Evolutionary conservation across 1,140 invertebrate species (phyloP).

Genomic region (Drosophila takahashii): DNA sequence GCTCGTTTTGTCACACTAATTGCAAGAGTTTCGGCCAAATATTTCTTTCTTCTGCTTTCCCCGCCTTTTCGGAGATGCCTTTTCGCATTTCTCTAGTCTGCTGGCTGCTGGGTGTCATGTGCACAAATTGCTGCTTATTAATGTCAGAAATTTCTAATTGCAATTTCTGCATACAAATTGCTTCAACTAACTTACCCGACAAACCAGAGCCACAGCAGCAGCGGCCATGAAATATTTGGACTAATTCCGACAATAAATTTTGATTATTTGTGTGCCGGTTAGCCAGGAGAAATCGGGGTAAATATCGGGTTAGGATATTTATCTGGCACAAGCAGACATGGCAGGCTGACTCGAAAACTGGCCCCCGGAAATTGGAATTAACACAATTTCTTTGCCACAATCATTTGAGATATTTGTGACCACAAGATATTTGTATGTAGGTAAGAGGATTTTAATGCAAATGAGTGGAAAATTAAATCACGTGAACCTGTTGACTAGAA

Average conservation of each 20-base stretch:
- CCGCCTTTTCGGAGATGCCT: background rate
- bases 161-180: constrained; percentile 79
- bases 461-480: too few relatives aligned
- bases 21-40: constrained; percentile 39
- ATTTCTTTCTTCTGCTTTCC: constrained; percentile 8
- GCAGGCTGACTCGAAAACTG: background rate
- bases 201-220: constrained; percentile 6
- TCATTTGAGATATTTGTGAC: too few relatives aligned
- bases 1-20: constrained; percentile 23
- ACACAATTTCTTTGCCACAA: background rate
- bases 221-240: constrained; percentile 72
- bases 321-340: background rate
- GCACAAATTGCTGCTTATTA: constrained; percentile 81
- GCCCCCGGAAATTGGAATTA: background rate
- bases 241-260: constrained; percentile 79
- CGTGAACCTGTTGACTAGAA: too few relatives aligned
- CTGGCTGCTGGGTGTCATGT: constrained; percentile 61
- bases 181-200: constrained; percentile 10
- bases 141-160: constrained; percentile 80
- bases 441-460: too few relatives aligned
- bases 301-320: background rate
- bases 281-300: background rate
- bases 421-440: too few relatives aligned
- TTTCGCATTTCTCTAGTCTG: constrained; percentile 1
- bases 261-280: constrained; percentile 67